Conservation (phyloP, 2,888 invertebrate species). For the Tigriopus californicus region DNA sequence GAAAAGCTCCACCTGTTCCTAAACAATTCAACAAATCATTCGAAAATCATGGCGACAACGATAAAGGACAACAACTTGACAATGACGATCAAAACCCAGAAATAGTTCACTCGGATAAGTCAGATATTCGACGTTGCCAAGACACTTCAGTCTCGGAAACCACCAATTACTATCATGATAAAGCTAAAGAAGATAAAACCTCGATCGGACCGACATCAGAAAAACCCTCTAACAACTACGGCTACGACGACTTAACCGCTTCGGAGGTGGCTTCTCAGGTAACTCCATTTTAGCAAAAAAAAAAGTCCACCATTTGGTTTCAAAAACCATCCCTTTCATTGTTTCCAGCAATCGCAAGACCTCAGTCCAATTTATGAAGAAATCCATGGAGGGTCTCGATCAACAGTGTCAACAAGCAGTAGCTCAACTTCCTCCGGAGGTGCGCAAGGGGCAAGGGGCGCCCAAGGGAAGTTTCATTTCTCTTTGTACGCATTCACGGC, state of each 20-base stretch:
- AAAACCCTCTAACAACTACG: neutral
- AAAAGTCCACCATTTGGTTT: neutral
- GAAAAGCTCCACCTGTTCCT: neutral
- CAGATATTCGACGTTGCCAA: too few species aligned
- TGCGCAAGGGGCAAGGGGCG: neutral
- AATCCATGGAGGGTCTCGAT: constrained; percentile 3
- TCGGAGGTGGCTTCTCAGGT: constrained; percentile 1
- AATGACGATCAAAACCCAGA: too few species aligned
- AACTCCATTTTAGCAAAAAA: neutral
- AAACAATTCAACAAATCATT: neutral
- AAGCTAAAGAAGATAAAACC: too few species aligned
- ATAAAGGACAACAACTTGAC: neutral
- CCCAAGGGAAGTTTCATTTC: neutral
- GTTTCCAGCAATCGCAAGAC: constrained; percentile 1
- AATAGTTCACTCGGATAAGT: too few species aligned
- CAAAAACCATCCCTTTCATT: neutral
- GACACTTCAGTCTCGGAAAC: too few species aligned
- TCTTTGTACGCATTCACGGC: neutral
- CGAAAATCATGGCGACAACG: neutral
- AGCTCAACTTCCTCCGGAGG: neutral
- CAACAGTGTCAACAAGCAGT: neutral
- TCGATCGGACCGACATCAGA: too few species aligned
- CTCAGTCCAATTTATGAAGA: constrained; percentile 15
- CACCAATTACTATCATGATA: too few species aligned
- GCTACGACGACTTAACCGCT: constrained; percentile 3